Percentiles rank a stretch among this genome's conserved stretches.
Evolutionary conservation across 2,113 vertebrate species (phyloP).

Genomic region (Campylorhamphus procurvoides): DNA sequence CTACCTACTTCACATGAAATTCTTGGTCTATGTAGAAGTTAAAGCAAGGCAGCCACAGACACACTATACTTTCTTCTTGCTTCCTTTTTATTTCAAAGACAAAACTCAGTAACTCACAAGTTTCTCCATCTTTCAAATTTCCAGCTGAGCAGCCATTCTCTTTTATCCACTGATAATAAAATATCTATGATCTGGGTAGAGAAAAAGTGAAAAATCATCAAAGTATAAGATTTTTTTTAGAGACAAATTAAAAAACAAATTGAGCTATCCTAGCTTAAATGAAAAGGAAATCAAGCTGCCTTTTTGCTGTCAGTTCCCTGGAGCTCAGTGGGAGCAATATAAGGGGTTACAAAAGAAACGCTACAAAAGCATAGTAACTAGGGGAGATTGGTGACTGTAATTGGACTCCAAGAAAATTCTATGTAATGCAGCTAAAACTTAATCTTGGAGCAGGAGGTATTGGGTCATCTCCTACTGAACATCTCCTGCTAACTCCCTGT

Average conservation of each 20-base stretch:
- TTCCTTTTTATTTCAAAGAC: background rate
- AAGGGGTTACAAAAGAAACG: background rate
- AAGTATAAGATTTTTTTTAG: background rate
- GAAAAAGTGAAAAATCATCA: background rate
- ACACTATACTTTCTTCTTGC: background rate
- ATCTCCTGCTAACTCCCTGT: background rate
- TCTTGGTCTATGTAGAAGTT: background rate
- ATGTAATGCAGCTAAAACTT: background rate
- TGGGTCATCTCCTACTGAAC: background rate
- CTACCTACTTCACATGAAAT: background rate
- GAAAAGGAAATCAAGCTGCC: background rate
- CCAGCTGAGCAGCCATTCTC: background rate
- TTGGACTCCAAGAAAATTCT: background rate
- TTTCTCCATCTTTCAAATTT: background rate
- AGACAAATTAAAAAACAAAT: background rate
- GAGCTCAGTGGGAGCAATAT: background rate
- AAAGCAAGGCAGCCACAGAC: background rate
- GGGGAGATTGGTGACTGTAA: background rate
- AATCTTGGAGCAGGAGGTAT: background rate
- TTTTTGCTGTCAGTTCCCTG: background rate
- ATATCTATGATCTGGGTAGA: background rate
- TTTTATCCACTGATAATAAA: background rate
- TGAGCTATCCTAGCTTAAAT: background rate
- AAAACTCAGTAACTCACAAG: background rate
- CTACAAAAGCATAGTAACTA: background rate